Percentiles rank a stretch among this genome's conserved stretches.
Evolutionary conservation across 1,140 invertebrate species (phyloP).

Genomic region (Pseudomyrmex dendroicus): DNA sequence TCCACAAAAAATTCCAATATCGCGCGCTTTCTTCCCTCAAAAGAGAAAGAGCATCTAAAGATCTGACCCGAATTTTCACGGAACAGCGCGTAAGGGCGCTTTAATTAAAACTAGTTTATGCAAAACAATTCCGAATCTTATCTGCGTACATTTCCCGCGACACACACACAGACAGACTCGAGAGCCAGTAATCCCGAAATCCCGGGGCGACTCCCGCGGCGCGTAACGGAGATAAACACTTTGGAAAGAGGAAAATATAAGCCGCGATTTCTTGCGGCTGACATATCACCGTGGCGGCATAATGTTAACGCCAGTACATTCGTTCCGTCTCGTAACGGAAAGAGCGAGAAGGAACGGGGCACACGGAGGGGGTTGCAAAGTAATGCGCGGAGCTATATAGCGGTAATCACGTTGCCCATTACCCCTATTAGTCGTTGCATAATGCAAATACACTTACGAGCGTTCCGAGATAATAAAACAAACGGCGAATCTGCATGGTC

Average conservation of each 20-base stretch:
- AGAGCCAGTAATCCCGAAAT: constrained; percentile 28
- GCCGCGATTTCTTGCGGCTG: constrained; percentile 26
- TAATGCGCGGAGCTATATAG: constrained; percentile 61
- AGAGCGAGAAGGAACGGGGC: not conserved
- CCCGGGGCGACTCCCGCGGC: not conserved
- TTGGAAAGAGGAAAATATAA: constrained; percentile 20
- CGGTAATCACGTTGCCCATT: constrained; percentile 80
- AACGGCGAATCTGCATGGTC: constrained; percentile 77
- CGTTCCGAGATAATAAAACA: constrained; percentile 81
- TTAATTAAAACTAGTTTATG: constrained; percentile 49
- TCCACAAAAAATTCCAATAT: not conserved
- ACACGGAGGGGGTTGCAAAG: constrained; percentile 55
- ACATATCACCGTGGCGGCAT: constrained; percentile 42
- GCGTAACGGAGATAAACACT: constrained; percentile 26
- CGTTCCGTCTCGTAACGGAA: constrained; percentile 50
- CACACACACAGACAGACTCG: not conserved
- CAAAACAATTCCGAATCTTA: constrained; percentile 45
- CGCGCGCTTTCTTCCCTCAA: not conserved
- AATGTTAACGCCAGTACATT: constrained; percentile 45
- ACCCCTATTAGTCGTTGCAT: constrained; percentile 81
- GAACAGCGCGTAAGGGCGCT: not conserved
- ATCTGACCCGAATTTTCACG: constrained; percentile 31
- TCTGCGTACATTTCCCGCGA: constrained; percentile 22
- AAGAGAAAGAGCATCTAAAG: not conserved
- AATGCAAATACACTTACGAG: constrained; percentile 78